These are phyloP conservation scores for Neotoma lepida DNA, from an alignment of 2,113 vertebrate species.

Conservation along the genomic window DNA sequence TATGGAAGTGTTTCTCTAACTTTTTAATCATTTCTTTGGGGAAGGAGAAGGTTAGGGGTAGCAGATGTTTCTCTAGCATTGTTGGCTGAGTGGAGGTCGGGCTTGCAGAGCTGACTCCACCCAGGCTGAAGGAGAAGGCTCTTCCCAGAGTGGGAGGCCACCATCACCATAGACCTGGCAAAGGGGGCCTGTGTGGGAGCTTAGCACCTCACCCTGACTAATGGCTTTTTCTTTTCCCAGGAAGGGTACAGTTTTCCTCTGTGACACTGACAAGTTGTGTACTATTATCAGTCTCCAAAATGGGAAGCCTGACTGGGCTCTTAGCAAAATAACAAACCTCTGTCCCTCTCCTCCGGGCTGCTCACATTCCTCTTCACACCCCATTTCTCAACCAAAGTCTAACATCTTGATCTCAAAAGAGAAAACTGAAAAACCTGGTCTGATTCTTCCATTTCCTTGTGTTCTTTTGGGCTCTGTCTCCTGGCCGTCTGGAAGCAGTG, in stretches of 20 bases:
- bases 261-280: constrained; percentile 23
- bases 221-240: constrained; percentile 63
- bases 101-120: constrained; percentile 66
- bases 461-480: constrained; percentile 35
- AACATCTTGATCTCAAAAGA: constrained; percentile 70
- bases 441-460: constrained; percentile 73
- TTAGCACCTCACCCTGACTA: neutral
- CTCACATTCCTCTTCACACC: constrained; percentile 38
- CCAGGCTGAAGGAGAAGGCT: constrained; percentile 34
- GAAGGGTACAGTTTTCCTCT: constrained; percentile 54
- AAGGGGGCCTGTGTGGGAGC: neutral
- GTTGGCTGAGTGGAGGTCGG: constrained; percentile 75
- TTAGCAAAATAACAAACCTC: constrained; percentile 31
- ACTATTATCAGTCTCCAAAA: constrained; percentile 63
- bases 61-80: constrained; percentile 88
- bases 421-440: constrained; percentile 37
- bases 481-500: neutral
- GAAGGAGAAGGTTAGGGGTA: constrained; percentile 77
- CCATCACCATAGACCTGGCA: neutral
- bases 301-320: constrained; percentile 45
- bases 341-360: neutral
- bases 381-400: constrained; percentile 68
- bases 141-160: neutral
- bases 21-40: constrained; percentile 89
- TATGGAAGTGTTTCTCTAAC: constrained; percentile 91